Conservation (phyloP, 2,888 invertebrate species). For the Acronicta leporina region DNA sequence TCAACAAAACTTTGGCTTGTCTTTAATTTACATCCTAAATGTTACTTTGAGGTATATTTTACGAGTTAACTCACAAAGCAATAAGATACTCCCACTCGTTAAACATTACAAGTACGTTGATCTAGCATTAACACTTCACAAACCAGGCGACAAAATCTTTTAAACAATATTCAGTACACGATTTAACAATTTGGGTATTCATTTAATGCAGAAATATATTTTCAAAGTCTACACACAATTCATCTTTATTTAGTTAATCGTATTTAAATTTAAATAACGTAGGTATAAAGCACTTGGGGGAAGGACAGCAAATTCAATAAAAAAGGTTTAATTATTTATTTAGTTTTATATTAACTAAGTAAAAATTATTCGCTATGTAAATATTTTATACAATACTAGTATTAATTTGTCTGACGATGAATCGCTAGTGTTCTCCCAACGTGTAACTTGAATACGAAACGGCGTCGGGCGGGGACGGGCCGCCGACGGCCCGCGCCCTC, state of each 20-base stretch:
- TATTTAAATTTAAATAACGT: constrained; percentile 89
- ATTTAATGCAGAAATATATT: constrained; percentile 85
- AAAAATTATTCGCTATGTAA: constrained; percentile 89
- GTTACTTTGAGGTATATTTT: constrained; percentile 58
- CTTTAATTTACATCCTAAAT: constrained; percentile 58
- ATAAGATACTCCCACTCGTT: constrained; percentile 54
- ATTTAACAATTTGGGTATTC: constrained; percentile 85
- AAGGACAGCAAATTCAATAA: constrained; percentile 90
- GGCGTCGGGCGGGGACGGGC: constrained; percentile 63
- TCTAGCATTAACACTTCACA: constrained; percentile 46
- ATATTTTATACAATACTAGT: constrained; percentile 89
- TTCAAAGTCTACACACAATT: constrained; percentile 86
- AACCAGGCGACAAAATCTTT: constrained; percentile 83
- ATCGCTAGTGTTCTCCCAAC: constrained; percentile 85
- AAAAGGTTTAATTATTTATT: constrained; percentile 88
- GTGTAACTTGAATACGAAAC: constrained; percentile 81
- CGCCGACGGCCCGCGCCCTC: constrained; percentile 83
- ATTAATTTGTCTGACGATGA: constrained; percentile 86
- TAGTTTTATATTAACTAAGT: constrained; percentile 88
- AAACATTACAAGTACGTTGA: constrained; percentile 33
- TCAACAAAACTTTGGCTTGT: constrained; percentile 60
- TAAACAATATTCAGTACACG: constrained; percentile 79
- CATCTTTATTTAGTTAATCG: constrained; percentile 86
- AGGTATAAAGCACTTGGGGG: constrained; percentile 90
- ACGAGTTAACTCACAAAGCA: constrained; percentile 55